Base-by-base conservation (phyloP, 1,140 invertebrate genomes). In the Pentalonia nigronervosa region DNA sequence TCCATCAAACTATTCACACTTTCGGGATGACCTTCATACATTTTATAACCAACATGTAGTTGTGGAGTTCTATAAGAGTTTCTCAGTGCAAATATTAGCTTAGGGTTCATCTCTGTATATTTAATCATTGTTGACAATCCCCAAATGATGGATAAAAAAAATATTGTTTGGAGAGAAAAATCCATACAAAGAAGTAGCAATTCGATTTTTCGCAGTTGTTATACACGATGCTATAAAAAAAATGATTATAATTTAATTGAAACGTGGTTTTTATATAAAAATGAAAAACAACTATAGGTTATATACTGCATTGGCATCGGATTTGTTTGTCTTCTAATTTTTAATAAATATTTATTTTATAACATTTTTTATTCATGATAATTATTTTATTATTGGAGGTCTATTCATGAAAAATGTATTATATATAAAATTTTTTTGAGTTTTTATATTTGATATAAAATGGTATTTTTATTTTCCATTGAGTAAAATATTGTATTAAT, bases 81-180 rank as follows among this genome's bases (percentile, higher is more conserved):
- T 89, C 53, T 89, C 48, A 53, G 48, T 50, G 48, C 87, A 89
- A 89, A 89, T 89, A 89, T 89, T 89, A 53, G 20, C 87, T 53
- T 48, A 36, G 87, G 11, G 48, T 53, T 36, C n/a, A 53, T 53
- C 47, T 34, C 17, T 34, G 86, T 88, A 23, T 48, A 50, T 88
- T 34, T 50, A 53, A 34, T 30, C 48, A 34, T 30, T 50, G 86
- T 88, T 88, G 47, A 34, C 48, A 30, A 11, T 21, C 14, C 21
- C n/a, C n/a, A 8, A 21, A n/a, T 53, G n/a, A 87, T 48, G 45
- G 45, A 48, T 47, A 34, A 87, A 87, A 87, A 41, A 87, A 48
- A 7, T 21, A 83, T 83, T 83, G 7, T 83, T 83, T 21, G 41
- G 21, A 83, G 14, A 23, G 41, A 36, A 36, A 41, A 45, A 86